Percentiles rank a stretch among this genome's conserved stretches.
These are phyloP conservation scores for Schizopygopsis malacanthus DNA, from an alignment of 2,797 vertebrate genomes.

Conservation along the genomic window DNA sequence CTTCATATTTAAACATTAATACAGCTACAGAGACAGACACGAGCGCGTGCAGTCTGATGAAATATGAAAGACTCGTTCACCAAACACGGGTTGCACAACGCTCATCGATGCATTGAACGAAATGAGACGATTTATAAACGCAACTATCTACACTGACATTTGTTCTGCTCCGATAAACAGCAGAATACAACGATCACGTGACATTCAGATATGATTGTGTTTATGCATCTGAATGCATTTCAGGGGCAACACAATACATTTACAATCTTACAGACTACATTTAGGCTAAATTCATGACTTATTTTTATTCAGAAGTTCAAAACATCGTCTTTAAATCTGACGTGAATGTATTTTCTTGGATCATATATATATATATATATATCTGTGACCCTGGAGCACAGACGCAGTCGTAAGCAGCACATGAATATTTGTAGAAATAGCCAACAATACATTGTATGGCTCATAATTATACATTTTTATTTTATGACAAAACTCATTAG, in stretches of 20 bases:
- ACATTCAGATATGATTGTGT: not conserved
- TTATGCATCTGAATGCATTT: not conserved
- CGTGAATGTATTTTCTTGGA: too few species aligned
- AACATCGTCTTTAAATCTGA: not conserved
- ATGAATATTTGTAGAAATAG: too few species aligned
- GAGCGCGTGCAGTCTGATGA: not conserved
- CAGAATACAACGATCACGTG: not conserved
- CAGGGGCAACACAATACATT: not conserved
- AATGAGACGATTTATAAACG: constrained; percentile 9
- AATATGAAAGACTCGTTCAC: not conserved
- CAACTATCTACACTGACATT: constrained; percentile 15
- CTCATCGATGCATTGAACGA: not conserved
- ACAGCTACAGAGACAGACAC: not conserved
- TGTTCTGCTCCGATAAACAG: not conserved
- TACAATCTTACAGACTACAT: too few species aligned
- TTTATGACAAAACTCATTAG: too few species aligned
- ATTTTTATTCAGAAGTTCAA: not conserved
- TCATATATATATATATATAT: too few species aligned
- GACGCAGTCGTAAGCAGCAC: too few species aligned
- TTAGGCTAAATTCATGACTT: not conserved
- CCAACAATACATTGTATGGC: too few species aligned
- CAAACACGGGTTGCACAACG: not conserved
- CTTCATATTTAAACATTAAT: constrained; percentile 27
- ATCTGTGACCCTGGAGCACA: too few species aligned
- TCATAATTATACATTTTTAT: too few species aligned